Conservation (phyloP, 1,140 invertebrate genomes). For the Penaeus vannamei region DNA sequence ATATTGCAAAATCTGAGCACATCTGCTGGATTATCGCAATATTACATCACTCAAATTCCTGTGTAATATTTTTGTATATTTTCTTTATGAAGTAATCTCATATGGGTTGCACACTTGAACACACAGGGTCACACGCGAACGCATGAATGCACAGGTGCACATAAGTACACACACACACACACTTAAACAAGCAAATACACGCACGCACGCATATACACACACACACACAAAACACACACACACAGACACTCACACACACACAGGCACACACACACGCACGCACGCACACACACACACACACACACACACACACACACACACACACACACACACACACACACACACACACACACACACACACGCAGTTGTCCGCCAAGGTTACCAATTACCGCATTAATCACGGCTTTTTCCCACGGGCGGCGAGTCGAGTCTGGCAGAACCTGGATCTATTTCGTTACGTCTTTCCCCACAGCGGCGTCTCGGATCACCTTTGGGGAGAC, state of each 20-base stretch:
- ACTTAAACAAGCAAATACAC: background rate
- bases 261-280: constrained; percentile 1
- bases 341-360: constrained; percentile 25
- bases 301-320: constrained; percentile 25
- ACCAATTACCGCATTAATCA: background rate
- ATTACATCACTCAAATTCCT: too few species aligned
- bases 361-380: background rate
- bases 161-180: background rate
- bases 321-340: constrained; percentile 23
- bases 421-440: too few species aligned
- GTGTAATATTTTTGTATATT: too few species aligned
- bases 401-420: background rate
- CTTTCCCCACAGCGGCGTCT: too few species aligned
- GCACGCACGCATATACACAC: background rate
- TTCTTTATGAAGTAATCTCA: too few species aligned
- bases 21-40: too few species aligned
- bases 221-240: background rate
- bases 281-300: constrained; percentile 18
- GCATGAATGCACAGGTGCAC: background rate
- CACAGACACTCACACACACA: background rate
- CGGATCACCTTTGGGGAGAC: too few species aligned
- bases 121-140: background rate
- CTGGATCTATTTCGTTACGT: too few species aligned
- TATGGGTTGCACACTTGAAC: background rate
- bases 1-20: too few species aligned